Evolutionary conservation across 2,797 vertebrate genomes (phyloP).

Genomic region (Alauda arvensis): DNA sequence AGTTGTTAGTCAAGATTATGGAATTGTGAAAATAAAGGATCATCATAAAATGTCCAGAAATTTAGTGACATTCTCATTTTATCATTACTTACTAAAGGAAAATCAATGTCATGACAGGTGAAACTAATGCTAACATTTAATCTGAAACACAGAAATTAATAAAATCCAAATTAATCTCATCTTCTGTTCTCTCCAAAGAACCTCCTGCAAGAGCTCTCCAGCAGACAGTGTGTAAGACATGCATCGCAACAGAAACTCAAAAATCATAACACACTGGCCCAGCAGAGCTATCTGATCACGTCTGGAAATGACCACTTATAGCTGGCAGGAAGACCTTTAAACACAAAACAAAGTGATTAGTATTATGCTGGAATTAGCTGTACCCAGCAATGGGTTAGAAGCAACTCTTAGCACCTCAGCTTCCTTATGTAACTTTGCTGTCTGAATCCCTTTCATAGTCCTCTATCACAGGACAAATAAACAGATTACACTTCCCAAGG

Average conservation of each 20-base stretch:
- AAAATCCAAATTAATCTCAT: background rate
- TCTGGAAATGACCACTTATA: background rate
- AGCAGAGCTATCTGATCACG: background rate
- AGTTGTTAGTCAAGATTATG: background rate
- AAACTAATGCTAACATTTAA: background rate
- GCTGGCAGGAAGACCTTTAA: slow-evolving; percentile 5
- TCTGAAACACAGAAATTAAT: background rate
- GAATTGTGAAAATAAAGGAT: background rate
- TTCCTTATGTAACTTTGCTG: background rate
- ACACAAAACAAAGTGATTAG: background rate
- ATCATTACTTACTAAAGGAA: background rate
- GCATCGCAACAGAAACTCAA: slow-evolving; percentile 39
- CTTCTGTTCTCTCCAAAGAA: background rate
- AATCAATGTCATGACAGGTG: background rate
- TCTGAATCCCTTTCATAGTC: background rate
- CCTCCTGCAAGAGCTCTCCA: background rate
- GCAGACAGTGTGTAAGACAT: background rate
- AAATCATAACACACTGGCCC: background rate
- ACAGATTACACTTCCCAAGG: background rate
- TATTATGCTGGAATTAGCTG: background rate
- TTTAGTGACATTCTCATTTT: background rate
- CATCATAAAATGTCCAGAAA: background rate
- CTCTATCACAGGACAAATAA: background rate
- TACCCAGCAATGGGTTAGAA: background rate
- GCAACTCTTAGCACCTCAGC: background rate